These are phyloP conservation scores for Polyploca ridens DNA, from an alignment of 2,888 invertebrate species.

Conservation along the genomic window DNA sequence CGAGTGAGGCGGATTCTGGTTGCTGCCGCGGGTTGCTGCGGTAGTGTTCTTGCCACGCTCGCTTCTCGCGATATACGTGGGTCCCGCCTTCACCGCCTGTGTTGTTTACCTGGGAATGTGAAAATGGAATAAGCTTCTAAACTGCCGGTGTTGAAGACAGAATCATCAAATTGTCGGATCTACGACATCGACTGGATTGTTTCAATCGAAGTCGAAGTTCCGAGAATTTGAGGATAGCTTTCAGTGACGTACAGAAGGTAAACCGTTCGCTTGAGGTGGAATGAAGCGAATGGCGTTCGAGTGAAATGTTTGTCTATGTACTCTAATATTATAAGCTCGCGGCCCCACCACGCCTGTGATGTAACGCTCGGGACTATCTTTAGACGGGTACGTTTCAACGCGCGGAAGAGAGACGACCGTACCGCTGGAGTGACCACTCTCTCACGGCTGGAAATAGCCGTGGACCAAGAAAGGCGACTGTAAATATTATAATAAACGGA, in stretches of 20 bases:
- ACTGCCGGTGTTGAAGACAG: slow-evolving; percentile 20
- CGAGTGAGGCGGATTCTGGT: slow-evolving; percentile 83
- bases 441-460: slow-evolving; percentile 82
- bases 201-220: slow-evolving; percentile 44
- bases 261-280: slow-evolving; percentile 62
- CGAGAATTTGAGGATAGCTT: slow-evolving; percentile 14
- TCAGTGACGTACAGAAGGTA: slow-evolving; percentile 65
- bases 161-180: slow-evolving; percentile 17
- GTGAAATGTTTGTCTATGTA: slow-evolving; percentile 82
- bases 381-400: slow-evolving; percentile 59
- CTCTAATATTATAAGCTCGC: slow-evolving; percentile 83
- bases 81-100: slow-evolving; percentile 76
- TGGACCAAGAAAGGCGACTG: slow-evolving; percentile 86
- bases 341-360: slow-evolving; percentile 80
- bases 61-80: slow-evolving; percentile 87
- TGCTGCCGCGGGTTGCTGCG: slow-evolving; percentile 81
- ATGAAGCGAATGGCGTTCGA: slow-evolving; percentile 78
- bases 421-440: slow-evolving; percentile 69
- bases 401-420: slow-evolving; percentile 64
- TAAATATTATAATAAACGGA: slow-evolving; percentile 84
- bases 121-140: slow-evolving; percentile 19
- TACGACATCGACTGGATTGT: slow-evolving; percentile 18
- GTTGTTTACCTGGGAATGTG: slow-evolving; percentile 67
- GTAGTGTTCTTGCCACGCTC: slow-evolving; percentile 82
- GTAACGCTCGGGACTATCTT: slow-evolving; percentile 79